Evolutionary conservation across 2,888 invertebrate genomes (phyloP).

Genomic region (Zaprionus lineosus): DNA sequence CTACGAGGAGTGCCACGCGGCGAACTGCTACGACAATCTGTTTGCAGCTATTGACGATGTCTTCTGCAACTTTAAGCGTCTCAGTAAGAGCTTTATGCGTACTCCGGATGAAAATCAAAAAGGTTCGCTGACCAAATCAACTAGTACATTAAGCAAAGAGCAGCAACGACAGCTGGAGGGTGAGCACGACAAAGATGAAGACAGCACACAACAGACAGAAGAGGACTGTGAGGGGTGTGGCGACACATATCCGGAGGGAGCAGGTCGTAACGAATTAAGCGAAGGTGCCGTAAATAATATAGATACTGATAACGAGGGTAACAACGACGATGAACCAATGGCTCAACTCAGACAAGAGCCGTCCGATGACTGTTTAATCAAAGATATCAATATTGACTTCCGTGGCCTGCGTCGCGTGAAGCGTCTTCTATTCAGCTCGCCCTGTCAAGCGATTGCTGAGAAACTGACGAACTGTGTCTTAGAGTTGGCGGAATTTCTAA

Average conservation of each 20-base stretch:
- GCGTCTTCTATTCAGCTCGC: constrained; percentile 80
- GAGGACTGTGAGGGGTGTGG: neutral
- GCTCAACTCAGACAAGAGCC: constrained; percentile 18
- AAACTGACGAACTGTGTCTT: constrained; percentile 74
- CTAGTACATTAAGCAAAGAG: constrained; percentile 87
- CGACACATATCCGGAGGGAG: neutral
- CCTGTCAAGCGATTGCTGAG: constrained; percentile 71
- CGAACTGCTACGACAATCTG: constrained; percentile 87
- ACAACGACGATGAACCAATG: constrained; percentile 54
- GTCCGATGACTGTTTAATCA: constrained; percentile 33
- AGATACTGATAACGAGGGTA: neutral
- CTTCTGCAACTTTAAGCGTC: constrained; percentile 87
- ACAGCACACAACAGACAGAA: constrained; percentile 84
- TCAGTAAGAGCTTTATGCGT: constrained; percentile 88
- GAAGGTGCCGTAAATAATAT: neutral
- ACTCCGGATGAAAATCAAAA: constrained; percentile 78
- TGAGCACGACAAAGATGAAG: constrained; percentile 94
- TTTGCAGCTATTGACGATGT: constrained; percentile 90
- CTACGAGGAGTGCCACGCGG: constrained; percentile 89
- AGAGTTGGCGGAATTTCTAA: constrained; percentile 67
- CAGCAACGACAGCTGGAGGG: constrained; percentile 88
- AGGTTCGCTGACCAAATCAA: constrained; percentile 84
- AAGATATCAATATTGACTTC: constrained; percentile 86
- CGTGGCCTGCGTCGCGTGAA: constrained; percentile 83
- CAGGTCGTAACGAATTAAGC: neutral